Evolutionary conservation across 2,113 vertebrate genomes (phyloP).

Genomic region (Oxyruncus cristatus): DNA sequence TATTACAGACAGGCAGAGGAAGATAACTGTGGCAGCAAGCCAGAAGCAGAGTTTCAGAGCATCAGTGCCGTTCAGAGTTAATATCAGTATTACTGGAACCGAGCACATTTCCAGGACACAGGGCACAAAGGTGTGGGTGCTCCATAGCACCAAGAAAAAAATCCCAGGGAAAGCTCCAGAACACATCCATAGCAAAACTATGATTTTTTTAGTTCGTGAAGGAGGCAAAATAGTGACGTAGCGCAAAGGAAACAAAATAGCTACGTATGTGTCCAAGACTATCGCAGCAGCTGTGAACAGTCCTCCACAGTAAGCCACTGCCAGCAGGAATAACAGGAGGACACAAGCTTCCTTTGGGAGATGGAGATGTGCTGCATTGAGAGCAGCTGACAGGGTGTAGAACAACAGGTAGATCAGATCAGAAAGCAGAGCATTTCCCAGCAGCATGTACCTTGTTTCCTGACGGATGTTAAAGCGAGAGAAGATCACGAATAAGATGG

Average conservation of each 20-base stretch:
- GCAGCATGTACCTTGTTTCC: conserved; percentile 79
- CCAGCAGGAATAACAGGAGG: conserved; percentile 69
- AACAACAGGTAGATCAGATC: conserved; percentile 76
- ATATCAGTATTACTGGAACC: conserved; percentile 67
- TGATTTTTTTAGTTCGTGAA: conserved; percentile 62
- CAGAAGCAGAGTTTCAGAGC: conserved; percentile 73
- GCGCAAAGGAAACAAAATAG: conserved; percentile 74
- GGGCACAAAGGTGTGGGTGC: conserved; percentile 50
- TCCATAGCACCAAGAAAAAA: conserved; percentile 65
- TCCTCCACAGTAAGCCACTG: conserved; percentile 71
- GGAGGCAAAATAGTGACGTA: conserved; percentile 71
- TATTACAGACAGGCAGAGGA: conserved; percentile 74
- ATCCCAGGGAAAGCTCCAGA: conserved; percentile 66
- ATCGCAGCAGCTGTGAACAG: conserved; percentile 75
- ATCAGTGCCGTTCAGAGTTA: conserved; percentile 69
- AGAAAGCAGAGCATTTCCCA: conserved; percentile 77
- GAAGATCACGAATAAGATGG: conserved; percentile 75
- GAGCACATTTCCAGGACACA: conserved; percentile 68
- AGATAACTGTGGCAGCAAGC: conserved; percentile 50
- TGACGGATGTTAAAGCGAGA: conserved; percentile 67
- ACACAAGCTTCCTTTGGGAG: conserved; percentile 70
- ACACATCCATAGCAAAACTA: conserved; percentile 63
- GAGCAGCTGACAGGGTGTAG: conserved; percentile 64
- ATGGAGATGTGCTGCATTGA: conserved; percentile 57
- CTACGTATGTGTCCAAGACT: conserved; percentile 77